Conservation (phyloP, 2,888 invertebrate genomes). For the Cinara cedri region DNA sequence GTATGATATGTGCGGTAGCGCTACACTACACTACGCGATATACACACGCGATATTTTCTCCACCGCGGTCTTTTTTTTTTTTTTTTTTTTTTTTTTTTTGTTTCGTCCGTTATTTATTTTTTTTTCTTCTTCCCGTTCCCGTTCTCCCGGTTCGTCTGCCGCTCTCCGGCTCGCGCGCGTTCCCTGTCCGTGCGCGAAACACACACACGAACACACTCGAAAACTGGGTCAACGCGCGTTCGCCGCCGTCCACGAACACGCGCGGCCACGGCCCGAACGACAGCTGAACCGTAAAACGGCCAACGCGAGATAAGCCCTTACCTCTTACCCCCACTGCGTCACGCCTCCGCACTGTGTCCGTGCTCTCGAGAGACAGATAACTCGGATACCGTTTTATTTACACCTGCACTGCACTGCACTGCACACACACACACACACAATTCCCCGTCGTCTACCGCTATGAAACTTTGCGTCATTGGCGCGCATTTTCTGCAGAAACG, state of each 20-base stretch:
- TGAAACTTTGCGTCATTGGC: too few relatives aligned
- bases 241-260: background rate
- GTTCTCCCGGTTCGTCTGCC: too few relatives aligned
- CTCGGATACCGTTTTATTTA: conserved; percentile 15
- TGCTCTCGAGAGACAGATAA: background rate
- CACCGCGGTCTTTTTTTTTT: background rate
- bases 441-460: too few relatives aligned
- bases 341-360: too few relatives aligned
- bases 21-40: background rate
- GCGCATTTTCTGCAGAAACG: too few relatives aligned
- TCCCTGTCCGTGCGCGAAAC: too few relatives aligned
- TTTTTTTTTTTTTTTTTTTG: background rate
- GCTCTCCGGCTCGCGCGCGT: too few relatives aligned
- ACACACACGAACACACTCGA: too few relatives aligned
- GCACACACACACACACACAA: too few relatives aligned
- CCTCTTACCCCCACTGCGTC: background rate
- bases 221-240: conserved; percentile 12
- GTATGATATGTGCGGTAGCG: too few relatives aligned
- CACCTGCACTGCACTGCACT: background rate
- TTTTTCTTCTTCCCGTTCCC: background rate
- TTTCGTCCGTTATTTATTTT: too few relatives aligned
- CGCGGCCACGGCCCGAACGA: conserved; percentile 1
- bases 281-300: conserved; percentile 12
- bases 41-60: conserved; percentile 17
- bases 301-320: conserved; percentile 6